Base-by-base conservation (phyloP, 2,888 invertebrate species). In the Linhomoeus sp. region DNA sequence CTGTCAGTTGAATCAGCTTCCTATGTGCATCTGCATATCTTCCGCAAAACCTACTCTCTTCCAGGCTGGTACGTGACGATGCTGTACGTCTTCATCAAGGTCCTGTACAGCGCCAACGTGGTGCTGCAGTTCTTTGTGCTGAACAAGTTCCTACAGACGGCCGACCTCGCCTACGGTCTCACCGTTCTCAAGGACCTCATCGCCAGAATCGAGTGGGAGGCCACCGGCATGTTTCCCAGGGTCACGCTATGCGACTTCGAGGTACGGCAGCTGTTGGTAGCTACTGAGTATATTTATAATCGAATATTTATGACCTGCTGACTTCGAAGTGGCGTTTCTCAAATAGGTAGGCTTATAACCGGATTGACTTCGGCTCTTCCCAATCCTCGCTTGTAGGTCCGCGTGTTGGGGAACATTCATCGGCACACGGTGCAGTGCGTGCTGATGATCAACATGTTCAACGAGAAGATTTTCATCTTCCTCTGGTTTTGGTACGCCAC, bases 381-480 rank as follows among this genome's bases (percentile, higher is more conserved):
- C n/a, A n/a, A n/a, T n/a, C n/a, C n/a, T n/a, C n/a, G n/a, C n/a
- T n/a, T n/a, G 43, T 36, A 60, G 58, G 60, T 61, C 3, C 58
- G 61, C 42, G 61, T 61, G 1, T 56, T 61, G 19, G 62, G 62
- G 19, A 62, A 62, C 51, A 62, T 62, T 36, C 63, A 63, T 49
- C 54, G 63, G 24, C 63, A 63, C 52, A 63, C 63, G 14, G 63
- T 63, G 1, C 63, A 63, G 50, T 63, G 62, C 39, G 63, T 63
- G 15, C 52, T 63, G 14, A 64, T 63, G 63, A 64, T 63, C 48
- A 63, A 63, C 50, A 62, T 61, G 62, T 61, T 62, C 55, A 62
- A 62, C 48, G 61, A 62, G 51, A 63, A 63, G 48, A 59, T 58
- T 14, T 58, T 59, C 50, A 49, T 58, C 17, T 59, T 60, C 45